These are phyloP conservation scores for Hyperopisus bebe DNA, from an alignment of 2,113 vertebrate genomes.

Conservation along the genomic window DNA sequence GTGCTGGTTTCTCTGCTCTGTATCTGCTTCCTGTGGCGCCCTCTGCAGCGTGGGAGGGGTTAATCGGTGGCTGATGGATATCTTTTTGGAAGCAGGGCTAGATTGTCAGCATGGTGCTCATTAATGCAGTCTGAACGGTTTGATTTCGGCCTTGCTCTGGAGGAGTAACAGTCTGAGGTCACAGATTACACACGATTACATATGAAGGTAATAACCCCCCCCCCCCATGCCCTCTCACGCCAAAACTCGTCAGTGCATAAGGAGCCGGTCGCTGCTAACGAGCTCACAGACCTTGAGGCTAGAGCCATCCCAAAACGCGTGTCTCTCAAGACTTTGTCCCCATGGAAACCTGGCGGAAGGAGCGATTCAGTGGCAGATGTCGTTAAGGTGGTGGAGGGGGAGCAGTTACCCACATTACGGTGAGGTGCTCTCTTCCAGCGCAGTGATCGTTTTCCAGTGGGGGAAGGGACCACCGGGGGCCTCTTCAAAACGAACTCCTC, in stretches of 20 bases:
- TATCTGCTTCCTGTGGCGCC: neutral
- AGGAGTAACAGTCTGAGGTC: neutral
- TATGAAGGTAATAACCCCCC: neutral
- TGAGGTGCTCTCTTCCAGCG: neutral
- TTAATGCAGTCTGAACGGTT: neutral
- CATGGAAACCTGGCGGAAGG: neutral
- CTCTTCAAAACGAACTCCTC: neutral
- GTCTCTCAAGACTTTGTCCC: neutral
- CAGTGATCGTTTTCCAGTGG: neutral
- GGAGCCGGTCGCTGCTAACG: neutral
- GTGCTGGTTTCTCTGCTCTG: neutral
- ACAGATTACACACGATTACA: neutral
- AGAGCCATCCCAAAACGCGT: neutral
- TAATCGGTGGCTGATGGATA: neutral
- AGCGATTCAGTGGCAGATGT: neutral
- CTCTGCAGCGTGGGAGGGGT: neutral
- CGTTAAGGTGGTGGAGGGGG: neutral
- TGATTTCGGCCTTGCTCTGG: neutral
- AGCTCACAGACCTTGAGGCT: neutral
- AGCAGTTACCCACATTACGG: neutral
- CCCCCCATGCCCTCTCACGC: neutral
- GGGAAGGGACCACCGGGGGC: neutral
- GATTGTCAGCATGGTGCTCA: neutral
- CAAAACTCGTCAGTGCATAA: neutral
- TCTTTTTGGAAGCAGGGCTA: neutral